Percentiles rank a stretch among this genome's conserved stretches.
Conservation (phyloP, 2,113 vertebrate genomes). For the Dipodomys spectabilis region DNA sequence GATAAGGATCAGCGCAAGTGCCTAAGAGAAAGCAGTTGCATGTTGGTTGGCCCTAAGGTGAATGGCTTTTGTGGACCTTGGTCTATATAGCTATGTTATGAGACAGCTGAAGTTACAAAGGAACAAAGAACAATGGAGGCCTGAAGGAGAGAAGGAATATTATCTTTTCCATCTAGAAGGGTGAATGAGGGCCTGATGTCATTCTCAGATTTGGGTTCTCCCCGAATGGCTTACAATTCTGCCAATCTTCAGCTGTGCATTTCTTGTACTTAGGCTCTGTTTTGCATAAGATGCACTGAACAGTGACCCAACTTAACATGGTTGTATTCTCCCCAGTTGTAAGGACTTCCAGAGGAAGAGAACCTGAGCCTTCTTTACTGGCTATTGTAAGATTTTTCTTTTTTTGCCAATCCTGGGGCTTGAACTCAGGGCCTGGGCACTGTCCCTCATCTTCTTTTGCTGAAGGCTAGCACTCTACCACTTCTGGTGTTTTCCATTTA, state of each 20-base stretch:
- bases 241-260: not conserved
- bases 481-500: no score
- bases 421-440: no score
- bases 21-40: not conserved
- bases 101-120: constrained; percentile 7
- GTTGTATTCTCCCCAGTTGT: not conserved
- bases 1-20: not conserved
- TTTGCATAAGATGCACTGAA: not conserved
- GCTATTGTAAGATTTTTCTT: no score
- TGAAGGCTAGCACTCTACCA: no score
- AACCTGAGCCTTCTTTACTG: not conserved
- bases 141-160: not conserved
- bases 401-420: no score
- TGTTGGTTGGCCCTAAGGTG: not conserved
- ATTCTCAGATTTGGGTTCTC: not conserved
- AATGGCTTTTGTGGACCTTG: not conserved
- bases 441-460: no score
- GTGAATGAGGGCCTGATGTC: not conserved
- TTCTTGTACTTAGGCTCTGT: not conserved
- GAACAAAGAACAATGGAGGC: not conserved
- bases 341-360: constrained; percentile 31
- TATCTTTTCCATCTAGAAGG: not conserved
- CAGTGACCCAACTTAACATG: not conserved
- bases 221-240: not conserved
- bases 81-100: not conserved